Conservation (phyloP, 2,797 vertebrate genomes). For the Taeniopygia guttata region DNA sequence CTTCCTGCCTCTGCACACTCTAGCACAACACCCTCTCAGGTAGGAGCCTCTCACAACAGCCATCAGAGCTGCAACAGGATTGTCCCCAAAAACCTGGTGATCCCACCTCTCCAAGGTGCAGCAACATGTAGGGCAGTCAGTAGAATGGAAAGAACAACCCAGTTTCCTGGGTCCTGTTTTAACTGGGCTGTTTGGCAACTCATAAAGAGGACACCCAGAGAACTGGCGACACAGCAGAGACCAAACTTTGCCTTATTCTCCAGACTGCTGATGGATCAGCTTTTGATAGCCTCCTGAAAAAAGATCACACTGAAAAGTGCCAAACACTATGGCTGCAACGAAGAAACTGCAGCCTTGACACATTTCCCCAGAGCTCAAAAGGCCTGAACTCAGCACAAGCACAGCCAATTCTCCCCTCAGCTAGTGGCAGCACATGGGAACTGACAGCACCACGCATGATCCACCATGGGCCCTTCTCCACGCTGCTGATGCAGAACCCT, state of each 20-base stretch:
- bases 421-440: background rate
- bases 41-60: background rate
- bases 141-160: background rate
- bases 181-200: background rate
- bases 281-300: conserved; percentile 68
- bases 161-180: background rate
- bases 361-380: conserved; percentile 34
- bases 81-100: background rate
- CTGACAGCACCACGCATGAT: conserved; percentile 33
- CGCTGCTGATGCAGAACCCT: background rate
- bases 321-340: conserved; percentile 24
- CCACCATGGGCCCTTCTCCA: conserved; percentile 22
- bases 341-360: conserved; percentile 52
- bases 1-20: background rate
- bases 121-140: background rate
- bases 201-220: background rate
- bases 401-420: conserved; percentile 43
- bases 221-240: background rate
- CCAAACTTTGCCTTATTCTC: background rate
- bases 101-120: background rate
- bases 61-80: background rate
- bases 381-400: conserved; percentile 45
- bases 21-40: background rate
- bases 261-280: conserved; percentile 39
- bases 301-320: conserved; percentile 63